Evolutionary conservation across 2,113 vertebrate species (phyloP).

Genomic region (Aythya baeri): DNA sequence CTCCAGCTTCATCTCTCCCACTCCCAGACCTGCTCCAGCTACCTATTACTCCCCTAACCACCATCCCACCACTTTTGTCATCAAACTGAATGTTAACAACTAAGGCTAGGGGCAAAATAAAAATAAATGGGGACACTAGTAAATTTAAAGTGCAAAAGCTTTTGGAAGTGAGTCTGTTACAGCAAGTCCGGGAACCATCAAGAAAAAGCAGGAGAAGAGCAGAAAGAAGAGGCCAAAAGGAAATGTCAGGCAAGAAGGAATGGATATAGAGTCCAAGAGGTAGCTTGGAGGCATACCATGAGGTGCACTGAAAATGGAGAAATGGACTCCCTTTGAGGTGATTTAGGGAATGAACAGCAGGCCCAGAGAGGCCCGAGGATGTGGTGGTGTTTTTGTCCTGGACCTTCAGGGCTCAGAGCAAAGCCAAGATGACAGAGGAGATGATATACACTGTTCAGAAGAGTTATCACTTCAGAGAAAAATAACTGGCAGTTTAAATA

Average conservation of each 20-base stretch:
- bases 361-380: fast-evolving
- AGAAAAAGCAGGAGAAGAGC: background rate
- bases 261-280: background rate
- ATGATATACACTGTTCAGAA: background rate
- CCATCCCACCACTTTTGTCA: background rate
- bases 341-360: background rate
- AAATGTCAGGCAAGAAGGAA: background rate
- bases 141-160: background rate
- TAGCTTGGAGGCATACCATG: background rate
- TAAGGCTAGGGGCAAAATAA: background rate
- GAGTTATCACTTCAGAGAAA: background rate
- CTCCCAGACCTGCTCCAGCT: background rate
- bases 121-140: fast-evolving
- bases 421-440: background rate
- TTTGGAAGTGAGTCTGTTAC: background rate
- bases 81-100: background rate
- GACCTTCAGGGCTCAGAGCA: background rate
- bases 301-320: background rate
- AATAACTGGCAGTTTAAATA: background rate
- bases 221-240: background rate
- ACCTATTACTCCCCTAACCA: background rate
- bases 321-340: background rate
- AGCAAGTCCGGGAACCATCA: background rate
- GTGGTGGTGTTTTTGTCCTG: background rate
- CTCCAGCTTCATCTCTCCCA: background rate